Evolutionary conservation across 35 echinoderm and acorn worm genomes (phyloP), one percentile per base, ranked within the genome.

Genomic region (Nesometra sesokonis): DNA sequence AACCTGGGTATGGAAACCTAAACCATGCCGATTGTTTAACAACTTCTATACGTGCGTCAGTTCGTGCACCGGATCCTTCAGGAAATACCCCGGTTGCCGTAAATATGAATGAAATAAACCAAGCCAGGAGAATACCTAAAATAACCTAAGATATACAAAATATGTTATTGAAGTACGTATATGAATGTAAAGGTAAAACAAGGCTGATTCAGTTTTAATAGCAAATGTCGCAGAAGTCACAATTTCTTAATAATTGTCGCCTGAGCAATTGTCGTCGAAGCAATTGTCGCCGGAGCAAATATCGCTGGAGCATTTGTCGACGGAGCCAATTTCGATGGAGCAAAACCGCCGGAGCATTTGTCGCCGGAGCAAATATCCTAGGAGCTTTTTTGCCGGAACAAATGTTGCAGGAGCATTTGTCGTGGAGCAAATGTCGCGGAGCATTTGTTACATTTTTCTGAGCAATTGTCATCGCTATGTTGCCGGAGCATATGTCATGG

Each of bases 1-100:
- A 13, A 89, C 87, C 87, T 89, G 87, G 87, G 36, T 83, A 89
- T 35, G 87, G 87, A n/a, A 89, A 21, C 30, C 87, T 31, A 21
- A 89, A 83, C 87, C 87, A 89, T 17, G 81, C 36, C 17, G 87
- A 31, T 0, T 83, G 35, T 21, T n/a, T 34, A 15, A 89, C 34
- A 35, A 83, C 87, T 17, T 82, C 79, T 1, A 34, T 89, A 46
- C 79, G 67, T 47, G 82, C 23, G 47, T 89, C 87, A 2, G 87
- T 89, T 36, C 87, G 35, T 46, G 87, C 87, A 13, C 79, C 57
- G 36, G 78, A 83, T 0, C 80, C 87, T 31, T 89, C 81, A 19
- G 87, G 87, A 77, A 89, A 89, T 23, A 77, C 87, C 0, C 35
- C 81, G 17, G 32, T 36, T 0, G 57, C 57, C 32, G 87, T 89